Evolutionary conservation across 2,797 vertebrate species (phyloP).

Genomic region (Urosaurus nigricauda): DNA sequence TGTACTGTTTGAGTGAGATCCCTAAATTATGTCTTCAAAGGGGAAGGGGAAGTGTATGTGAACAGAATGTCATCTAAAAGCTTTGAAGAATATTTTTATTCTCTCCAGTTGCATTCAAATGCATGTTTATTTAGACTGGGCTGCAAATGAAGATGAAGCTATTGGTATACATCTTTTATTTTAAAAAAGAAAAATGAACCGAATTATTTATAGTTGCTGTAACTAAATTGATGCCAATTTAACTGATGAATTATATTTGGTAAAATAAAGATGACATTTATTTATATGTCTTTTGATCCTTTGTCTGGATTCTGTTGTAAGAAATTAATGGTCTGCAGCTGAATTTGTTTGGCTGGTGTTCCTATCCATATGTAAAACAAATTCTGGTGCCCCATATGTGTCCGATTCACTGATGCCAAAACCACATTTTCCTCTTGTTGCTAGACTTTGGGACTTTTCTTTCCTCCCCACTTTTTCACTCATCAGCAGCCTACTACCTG

Average conservation of each 20-base stretch:
- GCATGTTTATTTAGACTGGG: conserved; percentile 71
- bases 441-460: neutral
- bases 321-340: neutral
- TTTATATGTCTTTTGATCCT: conserved; percentile 72
- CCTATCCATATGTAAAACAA: neutral
- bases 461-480: neutral
- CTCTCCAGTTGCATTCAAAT: conserved; percentile 62
- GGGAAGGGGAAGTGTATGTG: neutral
- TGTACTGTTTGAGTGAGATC: neutral
- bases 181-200: conserved; percentile 64
- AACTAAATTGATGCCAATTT: conserved; percentile 79
- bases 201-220: conserved; percentile 84
- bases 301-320: neutral
- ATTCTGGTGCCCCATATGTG: neutral
- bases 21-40: accelerated
- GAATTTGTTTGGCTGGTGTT: neutral
- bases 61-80: conserved; percentile 14
- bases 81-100: conserved; percentile 39
- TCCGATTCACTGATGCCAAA: neutral
- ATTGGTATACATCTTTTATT: conserved; percentile 77
- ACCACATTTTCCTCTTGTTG: neutral
- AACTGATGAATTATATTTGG: conserved; percentile 86
- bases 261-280: conserved; percentile 84
- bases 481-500: neutral
- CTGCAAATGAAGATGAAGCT: conserved; percentile 68